These are phyloP conservation scores for Valencia hispanica DNA, from an alignment of 2,797 vertebrate genomes.

Conservation along the genomic window DNA sequence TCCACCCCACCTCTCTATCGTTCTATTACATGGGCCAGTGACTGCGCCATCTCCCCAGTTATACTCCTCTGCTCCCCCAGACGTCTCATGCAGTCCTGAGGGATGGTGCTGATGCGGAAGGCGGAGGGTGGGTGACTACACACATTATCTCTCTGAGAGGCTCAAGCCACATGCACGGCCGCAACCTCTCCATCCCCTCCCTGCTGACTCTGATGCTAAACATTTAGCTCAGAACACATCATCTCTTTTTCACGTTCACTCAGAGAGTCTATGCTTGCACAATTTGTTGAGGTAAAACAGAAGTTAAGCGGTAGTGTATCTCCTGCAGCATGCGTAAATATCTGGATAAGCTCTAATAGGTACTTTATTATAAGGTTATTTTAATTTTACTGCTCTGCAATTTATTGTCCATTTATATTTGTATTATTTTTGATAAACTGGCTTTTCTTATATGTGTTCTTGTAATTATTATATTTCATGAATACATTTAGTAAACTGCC, in stretches of 20 bases:
- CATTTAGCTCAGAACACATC: slow-evolving; percentile 34
- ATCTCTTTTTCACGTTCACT: slow-evolving; percentile 26
- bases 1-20: slow-evolving; percentile 64
- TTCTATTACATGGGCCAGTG: slow-evolving; percentile 82
- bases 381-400: background rate
- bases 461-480: background rate
- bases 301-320: background rate
- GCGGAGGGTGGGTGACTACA: slow-evolving; percentile 56
- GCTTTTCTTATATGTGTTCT: background rate
- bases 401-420: too few relatives aligned
- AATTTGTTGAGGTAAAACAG: slow-evolving; percentile 5
- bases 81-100: slow-evolving; percentile 76
- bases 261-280: slow-evolving; percentile 5
- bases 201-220: slow-evolving; percentile 50
- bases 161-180: slow-evolving; percentile 45
- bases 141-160: slow-evolving; percentile 72
- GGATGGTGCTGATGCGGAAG: slow-evolving; percentile 70
- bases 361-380: background rate
- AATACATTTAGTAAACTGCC: background rate
- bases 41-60: slow-evolving; percentile 74
- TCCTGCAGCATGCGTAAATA: background rate
- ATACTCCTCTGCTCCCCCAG: slow-evolving; percentile 76
- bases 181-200: slow-evolving; percentile 49
- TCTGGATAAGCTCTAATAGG: background rate
- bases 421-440: background rate